These are phyloP conservation scores for Amphilophus citrinellus DNA, from an alignment of 2,113 vertebrate species.

Conservation along the genomic window DNA sequence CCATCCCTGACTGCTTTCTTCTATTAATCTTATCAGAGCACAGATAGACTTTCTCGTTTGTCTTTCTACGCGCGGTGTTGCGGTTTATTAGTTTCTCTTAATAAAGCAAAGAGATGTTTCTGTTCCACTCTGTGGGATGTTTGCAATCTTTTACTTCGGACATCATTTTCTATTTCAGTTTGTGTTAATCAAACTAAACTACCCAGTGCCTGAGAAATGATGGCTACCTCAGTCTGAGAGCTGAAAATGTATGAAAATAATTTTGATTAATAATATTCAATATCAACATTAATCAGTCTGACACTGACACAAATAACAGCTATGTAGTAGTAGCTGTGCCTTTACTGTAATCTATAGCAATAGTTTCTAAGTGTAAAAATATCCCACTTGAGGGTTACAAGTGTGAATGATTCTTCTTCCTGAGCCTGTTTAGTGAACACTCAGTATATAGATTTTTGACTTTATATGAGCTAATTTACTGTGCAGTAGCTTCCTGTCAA, in stretches of 20 bases:
- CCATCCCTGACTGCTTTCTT: conserved; percentile 35
- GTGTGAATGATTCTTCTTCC: too few relatives aligned
- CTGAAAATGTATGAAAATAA: not conserved
- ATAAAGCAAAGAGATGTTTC: not conserved
- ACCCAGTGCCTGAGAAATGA: not conserved
- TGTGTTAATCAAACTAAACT: not conserved
- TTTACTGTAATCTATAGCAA: not conserved
- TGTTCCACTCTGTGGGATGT: not conserved
- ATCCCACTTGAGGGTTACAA: too few relatives aligned
- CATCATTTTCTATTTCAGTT: not conserved
- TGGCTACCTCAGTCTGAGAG: not conserved
- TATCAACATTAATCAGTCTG: not conserved
- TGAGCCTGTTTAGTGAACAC: too few relatives aligned
- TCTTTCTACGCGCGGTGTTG: conserved; percentile 9
- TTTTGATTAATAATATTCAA: not conserved
- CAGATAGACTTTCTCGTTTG: conserved; percentile 29
- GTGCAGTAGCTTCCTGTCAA: not conserved
- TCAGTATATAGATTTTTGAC: too few relatives aligned
- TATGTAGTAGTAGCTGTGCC: not conserved
- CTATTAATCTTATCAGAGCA: conserved; percentile 52
- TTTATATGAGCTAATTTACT: too few relatives aligned
- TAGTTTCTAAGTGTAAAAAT: not conserved
- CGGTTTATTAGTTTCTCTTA: conserved; percentile 9
- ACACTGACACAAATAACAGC: not conserved
- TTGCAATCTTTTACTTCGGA: not conserved